Base-by-base conservation (phyloP, 2,888 invertebrate genomes). In the Apoderus coryli region DNA sequence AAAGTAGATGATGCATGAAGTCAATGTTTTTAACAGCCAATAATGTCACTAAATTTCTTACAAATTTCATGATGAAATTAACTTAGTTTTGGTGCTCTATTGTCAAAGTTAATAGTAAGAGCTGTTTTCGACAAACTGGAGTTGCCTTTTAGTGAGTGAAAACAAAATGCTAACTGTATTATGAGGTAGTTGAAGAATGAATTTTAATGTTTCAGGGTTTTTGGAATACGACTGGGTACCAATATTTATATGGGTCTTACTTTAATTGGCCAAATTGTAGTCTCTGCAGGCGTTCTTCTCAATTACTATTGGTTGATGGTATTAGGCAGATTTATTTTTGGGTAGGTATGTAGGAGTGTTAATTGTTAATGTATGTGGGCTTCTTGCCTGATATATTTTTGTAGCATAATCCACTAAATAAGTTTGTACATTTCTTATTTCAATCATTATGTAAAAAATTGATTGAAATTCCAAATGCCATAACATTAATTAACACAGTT, bases 191-290 rank as follows among this genome's bases (percentile, higher is more conserved):
- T n/a, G n/a, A n/a, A n/a, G n/a, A n/a, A n/a, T 30, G 28, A 23
- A 16, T 27, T 27, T 19, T 14, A 36, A 41, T 26, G 34, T 67
- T 68, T 39, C 59, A 78, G 84, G 43, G 77, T 92, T 25, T 92
- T 96, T 63, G 96, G 96, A 22, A 84, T 95, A 38, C 71, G 92
- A 44, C 57, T 88, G 39, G 95, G 95, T 23, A 85, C 93, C 26
- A 74, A 86, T 43, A 77, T 96, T 41, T 96, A 92, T 53, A 80
- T 90, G 65, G 63, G 72, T 3, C 71, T 95, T 43, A 78, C 93
- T 10, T 67, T 92, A 33, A 55, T 79, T 42, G 95, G 96, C 16
- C 93, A 96, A 58, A 48, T 86, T 25, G 59, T 89, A 31, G 92
- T 93, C 65, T 88, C 93, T 10, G 53, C 72, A 25, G 95, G 93